Evolutionary conservation across 2,113 vertebrate genomes (phyloP).

Genomic region (Anolis sagrei): DNA sequence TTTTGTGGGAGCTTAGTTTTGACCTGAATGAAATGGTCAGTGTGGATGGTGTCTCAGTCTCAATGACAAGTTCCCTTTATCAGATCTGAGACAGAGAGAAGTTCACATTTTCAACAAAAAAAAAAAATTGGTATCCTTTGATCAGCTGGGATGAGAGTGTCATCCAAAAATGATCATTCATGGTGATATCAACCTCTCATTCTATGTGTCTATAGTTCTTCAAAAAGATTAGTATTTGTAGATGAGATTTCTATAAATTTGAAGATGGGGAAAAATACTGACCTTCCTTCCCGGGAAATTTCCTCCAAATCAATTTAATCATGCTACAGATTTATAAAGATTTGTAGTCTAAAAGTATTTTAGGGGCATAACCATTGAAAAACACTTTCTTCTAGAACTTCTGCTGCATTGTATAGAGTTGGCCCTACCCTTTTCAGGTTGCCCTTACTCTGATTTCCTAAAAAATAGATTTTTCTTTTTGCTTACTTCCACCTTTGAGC

Average conservation of each 20-base stretch:
- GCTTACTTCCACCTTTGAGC: too few relatives aligned
- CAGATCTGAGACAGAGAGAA: too few relatives aligned
- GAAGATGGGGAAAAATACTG: not conserved
- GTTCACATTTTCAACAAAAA: too few relatives aligned
- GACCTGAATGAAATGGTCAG: too few relatives aligned
- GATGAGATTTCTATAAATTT: not conserved
- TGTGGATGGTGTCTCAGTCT: too few relatives aligned
- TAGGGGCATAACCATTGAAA: not conserved
- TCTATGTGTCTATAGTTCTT: too few relatives aligned
- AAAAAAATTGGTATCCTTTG: too few relatives aligned
- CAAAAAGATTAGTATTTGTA: not conserved
- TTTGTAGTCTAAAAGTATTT: not conserved
- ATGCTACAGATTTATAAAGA: not conserved
- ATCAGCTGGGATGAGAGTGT: too few relatives aligned
- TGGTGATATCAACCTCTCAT: too few relatives aligned
- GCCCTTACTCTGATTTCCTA: not conserved
- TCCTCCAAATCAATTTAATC: not conserved
- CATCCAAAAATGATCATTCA: too few relatives aligned
- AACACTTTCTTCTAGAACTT: not conserved
- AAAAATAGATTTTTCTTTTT: not conserved
- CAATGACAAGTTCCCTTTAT: too few relatives aligned
- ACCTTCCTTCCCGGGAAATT: not conserved
- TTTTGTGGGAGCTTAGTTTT: too few relatives aligned
- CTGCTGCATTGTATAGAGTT: not conserved
- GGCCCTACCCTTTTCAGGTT: not conserved